Conservation (phyloP, 2,113 vertebrate species). For the Bubo scandiacus region DNA sequence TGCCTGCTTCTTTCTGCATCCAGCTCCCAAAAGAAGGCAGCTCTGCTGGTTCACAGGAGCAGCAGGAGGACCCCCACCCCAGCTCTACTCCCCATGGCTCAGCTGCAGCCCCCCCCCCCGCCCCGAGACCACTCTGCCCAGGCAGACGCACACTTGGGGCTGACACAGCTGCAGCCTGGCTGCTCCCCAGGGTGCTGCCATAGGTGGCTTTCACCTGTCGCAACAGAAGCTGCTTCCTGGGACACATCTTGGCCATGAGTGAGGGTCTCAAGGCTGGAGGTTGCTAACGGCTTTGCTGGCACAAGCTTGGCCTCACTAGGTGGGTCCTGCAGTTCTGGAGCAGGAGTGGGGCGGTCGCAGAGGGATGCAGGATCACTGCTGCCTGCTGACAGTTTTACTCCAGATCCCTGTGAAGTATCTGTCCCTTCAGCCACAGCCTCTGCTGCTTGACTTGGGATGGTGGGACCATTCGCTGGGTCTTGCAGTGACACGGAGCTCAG, state of each 20-base stretch:
- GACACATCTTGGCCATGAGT: neutral
- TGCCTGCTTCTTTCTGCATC: neutral
- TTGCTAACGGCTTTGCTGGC: neutral
- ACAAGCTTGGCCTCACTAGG: neutral
- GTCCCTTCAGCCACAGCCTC: neutral
- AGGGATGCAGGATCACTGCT: neutral
- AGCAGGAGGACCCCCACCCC: too few species aligned
- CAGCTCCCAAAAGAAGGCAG: neutral
- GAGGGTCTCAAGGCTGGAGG: accelerated
- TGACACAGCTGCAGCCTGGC: neutral
- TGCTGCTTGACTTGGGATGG: neutral
- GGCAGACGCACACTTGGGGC: accelerated
- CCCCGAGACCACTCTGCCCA: neutral
- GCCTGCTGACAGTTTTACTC: neutral
- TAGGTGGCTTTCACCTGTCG: neutral
- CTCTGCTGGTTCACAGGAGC: neutral
- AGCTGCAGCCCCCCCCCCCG: neutral
- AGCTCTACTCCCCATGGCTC: neutral
- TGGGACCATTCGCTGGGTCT: neutral
- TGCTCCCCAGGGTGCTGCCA: accelerated
- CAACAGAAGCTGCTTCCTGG: neutral
- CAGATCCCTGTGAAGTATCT: neutral
- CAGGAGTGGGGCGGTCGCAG: accelerated
- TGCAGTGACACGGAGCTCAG: neutral
- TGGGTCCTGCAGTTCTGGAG: neutral